Percentiles rank a stretch among this genome's conserved stretches.
These are phyloP conservation scores for Oryzias celebensis DNA, from an alignment of 2,113 vertebrate genomes.

Conservation along the genomic window DNA sequence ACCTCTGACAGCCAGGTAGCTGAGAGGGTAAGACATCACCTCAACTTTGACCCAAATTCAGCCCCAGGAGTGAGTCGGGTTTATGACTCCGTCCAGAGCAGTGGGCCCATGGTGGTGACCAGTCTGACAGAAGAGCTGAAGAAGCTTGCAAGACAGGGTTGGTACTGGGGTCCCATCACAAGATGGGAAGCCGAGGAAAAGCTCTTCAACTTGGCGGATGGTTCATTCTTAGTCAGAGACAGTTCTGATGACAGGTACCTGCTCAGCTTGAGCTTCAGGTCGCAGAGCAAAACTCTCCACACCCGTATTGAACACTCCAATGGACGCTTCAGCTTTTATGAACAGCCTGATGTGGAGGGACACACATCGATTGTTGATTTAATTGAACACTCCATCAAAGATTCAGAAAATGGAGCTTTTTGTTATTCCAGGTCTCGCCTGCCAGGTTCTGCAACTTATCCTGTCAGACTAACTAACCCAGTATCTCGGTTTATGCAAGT, in stretches of 20 bases:
- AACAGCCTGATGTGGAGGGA: constrained; percentile 96
- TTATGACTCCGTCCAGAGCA: constrained; percentile 93
- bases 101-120: constrained; percentile 93
- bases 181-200: constrained; percentile 98
- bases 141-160: constrained; percentile 95
- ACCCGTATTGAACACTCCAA: constrained; percentile 98
- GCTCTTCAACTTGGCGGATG: constrained; percentile 88
- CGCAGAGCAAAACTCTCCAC: constrained; percentile 95
- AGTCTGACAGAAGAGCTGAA: constrained; percentile 98
- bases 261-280: constrained; percentile 96
- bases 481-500: constrained; percentile 99
- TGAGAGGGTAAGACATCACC: constrained; percentile 90
- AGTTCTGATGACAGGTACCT: constrained; percentile 97
- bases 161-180: constrained; percentile 99
- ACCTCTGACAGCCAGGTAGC: constrained; percentile 85
- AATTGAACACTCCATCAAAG: constrained; percentile 96
- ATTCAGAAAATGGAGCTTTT: constrained; percentile 98
- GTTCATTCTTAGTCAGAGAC: constrained; percentile 95
- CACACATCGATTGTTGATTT: constrained; percentile 97
- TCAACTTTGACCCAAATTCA: constrained; percentile 94
- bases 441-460: constrained; percentile 95
- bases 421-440: constrained; percentile 97
- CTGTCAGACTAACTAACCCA: constrained; percentile 93
- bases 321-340: constrained; percentile 98
- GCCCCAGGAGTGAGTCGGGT: constrained; percentile 93